Conservation (phyloP, 2,797 vertebrate genomes). For the Esox masquinongy region DNA sequence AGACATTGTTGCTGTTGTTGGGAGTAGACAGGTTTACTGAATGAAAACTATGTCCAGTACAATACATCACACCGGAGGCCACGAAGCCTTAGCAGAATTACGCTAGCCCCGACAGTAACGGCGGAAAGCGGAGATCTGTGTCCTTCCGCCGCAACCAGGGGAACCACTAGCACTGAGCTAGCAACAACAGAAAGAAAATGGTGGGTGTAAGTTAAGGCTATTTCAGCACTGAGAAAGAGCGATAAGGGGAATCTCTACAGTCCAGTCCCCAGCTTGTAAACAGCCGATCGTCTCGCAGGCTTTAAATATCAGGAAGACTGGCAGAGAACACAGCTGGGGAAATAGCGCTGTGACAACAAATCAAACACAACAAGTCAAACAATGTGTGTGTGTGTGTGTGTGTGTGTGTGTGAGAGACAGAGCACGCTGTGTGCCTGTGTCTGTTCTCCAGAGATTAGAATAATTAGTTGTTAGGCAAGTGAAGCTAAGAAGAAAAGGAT, state of each 20-base stretch:
- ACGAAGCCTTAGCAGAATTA: background rate
- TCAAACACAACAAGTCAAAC: background rate
- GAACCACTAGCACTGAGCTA: background rate
- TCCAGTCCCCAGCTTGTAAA: slow-evolving; percentile 32
- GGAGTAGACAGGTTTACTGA: background rate
- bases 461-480: background rate
- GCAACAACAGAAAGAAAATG: background rate
- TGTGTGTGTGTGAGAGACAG: background rate
- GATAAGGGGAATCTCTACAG: slow-evolving; percentile 50
- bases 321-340: slow-evolving; percentile 3
- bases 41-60: background rate
- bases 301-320: slow-evolving; percentile 28
- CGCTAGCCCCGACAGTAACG: slow-evolving; percentile 26
- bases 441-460: slow-evolving; percentile 1
- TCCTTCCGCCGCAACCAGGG: background rate
- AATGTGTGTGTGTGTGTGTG: background rate
- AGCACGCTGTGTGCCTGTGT: background rate
- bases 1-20: background rate
- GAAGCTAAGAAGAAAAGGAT: slow-evolving; percentile 7
- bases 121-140: background rate
- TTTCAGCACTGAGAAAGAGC: slow-evolving; percentile 20
- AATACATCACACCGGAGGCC: background rate
- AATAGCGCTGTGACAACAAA: background rate
- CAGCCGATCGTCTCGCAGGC: slow-evolving; percentile 9
- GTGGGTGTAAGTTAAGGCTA: background rate